phyloP scores from a whole-genome alignment of 2,888 invertebrate species.

The Trachelus iudaicus region DNA sequence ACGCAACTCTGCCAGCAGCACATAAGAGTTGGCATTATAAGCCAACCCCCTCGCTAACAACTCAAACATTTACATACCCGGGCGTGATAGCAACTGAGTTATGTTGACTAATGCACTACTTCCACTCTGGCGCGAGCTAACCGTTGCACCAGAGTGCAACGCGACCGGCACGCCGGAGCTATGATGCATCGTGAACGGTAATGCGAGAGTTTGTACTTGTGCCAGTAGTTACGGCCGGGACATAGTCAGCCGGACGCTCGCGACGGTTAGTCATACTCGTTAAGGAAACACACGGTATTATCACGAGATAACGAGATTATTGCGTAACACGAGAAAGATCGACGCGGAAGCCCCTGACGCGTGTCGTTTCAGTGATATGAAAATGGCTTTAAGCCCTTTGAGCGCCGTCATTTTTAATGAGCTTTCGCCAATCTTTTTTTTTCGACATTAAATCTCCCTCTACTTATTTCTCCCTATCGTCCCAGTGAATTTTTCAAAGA shows the following conservation, averaged over 20 bases:
- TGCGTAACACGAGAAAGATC: neutral
- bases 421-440: no score
- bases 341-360: neutral
- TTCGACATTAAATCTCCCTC: neutral
- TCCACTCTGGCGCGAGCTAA: neutral
- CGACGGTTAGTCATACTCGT: neutral
- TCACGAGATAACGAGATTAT: neutral
- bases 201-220: neutral
- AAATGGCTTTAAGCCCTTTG: neutral
- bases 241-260: neutral
- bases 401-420: neutral
- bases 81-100: conserved; percentile 43
- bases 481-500: neutral
- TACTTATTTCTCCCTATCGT: neutral
- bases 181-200: conserved; percentile 1
- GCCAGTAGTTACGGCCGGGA: neutral
- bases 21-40: neutral
- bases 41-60: conserved; percentile 35
- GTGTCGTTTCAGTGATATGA: no score
- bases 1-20: no score
- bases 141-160: neutral
- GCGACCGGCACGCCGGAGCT: neutral
- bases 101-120: conserved; percentile 32
- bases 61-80: conserved; percentile 50
- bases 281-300: neutral